Conservation (phyloP, 2,797 vertebrate genomes). For the Molossus alvarezi region DNA sequence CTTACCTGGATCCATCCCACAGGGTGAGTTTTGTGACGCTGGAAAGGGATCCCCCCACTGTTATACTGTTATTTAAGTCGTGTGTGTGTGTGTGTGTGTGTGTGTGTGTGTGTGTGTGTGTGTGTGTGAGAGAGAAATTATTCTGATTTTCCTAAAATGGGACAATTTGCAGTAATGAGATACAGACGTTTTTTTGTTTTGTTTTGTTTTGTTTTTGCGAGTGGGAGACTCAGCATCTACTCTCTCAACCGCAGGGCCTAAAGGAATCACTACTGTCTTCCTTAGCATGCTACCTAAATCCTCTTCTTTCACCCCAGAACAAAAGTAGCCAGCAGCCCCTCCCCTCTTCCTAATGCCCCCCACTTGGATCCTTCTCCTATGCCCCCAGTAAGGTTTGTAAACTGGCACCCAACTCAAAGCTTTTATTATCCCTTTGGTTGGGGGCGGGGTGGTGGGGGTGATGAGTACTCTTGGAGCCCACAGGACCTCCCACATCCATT, state of each 20-base stretch:
- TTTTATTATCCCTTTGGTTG: slow-evolving; percentile 10
- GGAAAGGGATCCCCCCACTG: background rate
- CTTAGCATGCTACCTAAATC: slow-evolving; percentile 37
- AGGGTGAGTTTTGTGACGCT: slow-evolving; percentile 76
- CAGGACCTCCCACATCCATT: background rate
- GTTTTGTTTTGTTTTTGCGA: background rate
- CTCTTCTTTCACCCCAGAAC: background rate
- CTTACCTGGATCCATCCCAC: slow-evolving; percentile 54
- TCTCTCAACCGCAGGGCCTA: slow-evolving; percentile 43
- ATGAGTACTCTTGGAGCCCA: background rate
- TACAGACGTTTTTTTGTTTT: background rate
- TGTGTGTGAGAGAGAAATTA: background rate
- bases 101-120: background rate
- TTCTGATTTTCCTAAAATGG: slow-evolving; percentile 68
- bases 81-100: background rate
- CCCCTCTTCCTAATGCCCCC: background rate
- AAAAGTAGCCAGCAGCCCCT: background rate
- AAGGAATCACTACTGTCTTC: slow-evolving; percentile 3
- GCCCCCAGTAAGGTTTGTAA: background rate
- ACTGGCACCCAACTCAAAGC: background rate
- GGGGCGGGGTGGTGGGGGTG: background rate
- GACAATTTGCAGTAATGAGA: slow-evolving; percentile 61
- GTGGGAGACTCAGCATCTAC: slow-evolving; percentile 4
- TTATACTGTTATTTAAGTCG: slow-evolving; percentile 9
- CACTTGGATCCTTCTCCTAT: background rate